phyloP scores from a whole-genome alignment of 1,140 invertebrate species.

The Drosophila lini region DNA sequence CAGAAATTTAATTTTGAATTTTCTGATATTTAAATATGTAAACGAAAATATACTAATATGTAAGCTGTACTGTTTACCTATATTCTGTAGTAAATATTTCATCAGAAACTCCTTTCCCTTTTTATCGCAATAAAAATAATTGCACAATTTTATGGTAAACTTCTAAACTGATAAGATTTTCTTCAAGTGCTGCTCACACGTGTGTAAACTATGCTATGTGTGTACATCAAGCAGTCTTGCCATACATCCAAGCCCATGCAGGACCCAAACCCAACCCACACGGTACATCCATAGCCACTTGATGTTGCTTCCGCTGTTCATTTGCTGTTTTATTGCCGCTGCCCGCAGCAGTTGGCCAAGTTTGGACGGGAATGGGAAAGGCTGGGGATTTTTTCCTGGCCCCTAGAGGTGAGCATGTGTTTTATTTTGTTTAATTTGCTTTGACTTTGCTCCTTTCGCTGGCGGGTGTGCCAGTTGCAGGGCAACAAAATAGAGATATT shows the following conservation, averaged over 20 bases:
- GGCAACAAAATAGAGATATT: slow-evolving; percentile 3
- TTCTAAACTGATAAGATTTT: background rate
- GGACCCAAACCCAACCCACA: slow-evolving; percentile 32
- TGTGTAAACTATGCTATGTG: slow-evolving; percentile 2
- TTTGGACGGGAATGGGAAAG: slow-evolving; percentile 7
- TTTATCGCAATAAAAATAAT: background rate
- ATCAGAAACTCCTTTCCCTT: background rate
- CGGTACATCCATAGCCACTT: slow-evolving; percentile 56
- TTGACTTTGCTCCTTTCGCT: slow-evolving; percentile 11
- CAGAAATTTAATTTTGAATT: background rate
- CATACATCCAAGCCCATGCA: slow-evolving; percentile 27
- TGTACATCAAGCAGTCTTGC: slow-evolving; percentile 29
- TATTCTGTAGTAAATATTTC: background rate
- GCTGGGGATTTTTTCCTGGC: slow-evolving; percentile 10
- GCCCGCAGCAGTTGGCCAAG: slow-evolving; percentile 49
- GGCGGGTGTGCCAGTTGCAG: background rate
- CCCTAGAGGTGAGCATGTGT: slow-evolving; percentile 46
- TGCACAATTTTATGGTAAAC: background rate
- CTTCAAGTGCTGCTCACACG: slow-evolving; percentile 1
- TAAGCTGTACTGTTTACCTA: background rate
- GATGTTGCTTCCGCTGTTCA: slow-evolving; percentile 76
- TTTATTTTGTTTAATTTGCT: slow-evolving; percentile 38
- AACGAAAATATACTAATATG: background rate
- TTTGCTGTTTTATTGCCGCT: slow-evolving; percentile 77
- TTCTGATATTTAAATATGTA: background rate